phyloP scores from a whole-genome alignment of 2,797 vertebrate species.

The Myioborus melanocephalus region DNA sequence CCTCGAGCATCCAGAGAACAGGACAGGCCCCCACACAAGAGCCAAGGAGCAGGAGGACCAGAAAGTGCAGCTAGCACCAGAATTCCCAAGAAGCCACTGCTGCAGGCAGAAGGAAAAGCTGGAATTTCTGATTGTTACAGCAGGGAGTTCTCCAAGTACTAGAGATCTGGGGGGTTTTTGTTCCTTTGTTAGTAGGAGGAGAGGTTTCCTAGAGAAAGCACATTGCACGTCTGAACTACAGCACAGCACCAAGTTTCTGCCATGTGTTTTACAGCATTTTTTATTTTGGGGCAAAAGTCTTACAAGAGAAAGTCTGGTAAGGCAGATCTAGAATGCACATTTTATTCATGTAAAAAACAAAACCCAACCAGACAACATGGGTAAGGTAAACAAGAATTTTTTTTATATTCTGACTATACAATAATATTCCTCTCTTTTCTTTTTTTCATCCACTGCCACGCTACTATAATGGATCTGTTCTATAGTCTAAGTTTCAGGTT shows the following conservation, averaged over 20 bases:
- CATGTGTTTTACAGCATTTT: neutral
- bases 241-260: neutral
- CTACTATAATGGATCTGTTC: slow-evolving; percentile 70
- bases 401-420: slow-evolving; percentile 77
- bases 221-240: neutral
- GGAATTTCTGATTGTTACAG: neutral
- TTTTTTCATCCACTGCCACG: slow-evolving; percentile 47
- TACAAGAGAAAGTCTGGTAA: slow-evolving; percentile 26
- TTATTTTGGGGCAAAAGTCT: neutral
- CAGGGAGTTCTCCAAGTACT: neutral
- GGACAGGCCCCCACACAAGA: rapidly evolving
- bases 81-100: neutral
- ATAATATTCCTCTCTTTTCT: slow-evolving; percentile 56
- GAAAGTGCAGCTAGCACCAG: neutral
- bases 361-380: slow-evolving; percentile 67
- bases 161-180: rapidly evolving
- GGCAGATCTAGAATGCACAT: slow-evolving; percentile 70
- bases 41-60: neutral
- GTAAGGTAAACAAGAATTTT: slow-evolving; percentile 65
- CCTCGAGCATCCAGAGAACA: rapidly evolving
- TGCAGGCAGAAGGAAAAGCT: neutral
- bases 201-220: neutral
- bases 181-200: neutral
- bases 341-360: slow-evolving; percentile 82
- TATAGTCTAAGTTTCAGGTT: slow-evolving; percentile 68